Evolutionary conservation across 2,888 invertebrate species (phyloP).

Genomic region (Gastrophysa polygoni): DNA sequence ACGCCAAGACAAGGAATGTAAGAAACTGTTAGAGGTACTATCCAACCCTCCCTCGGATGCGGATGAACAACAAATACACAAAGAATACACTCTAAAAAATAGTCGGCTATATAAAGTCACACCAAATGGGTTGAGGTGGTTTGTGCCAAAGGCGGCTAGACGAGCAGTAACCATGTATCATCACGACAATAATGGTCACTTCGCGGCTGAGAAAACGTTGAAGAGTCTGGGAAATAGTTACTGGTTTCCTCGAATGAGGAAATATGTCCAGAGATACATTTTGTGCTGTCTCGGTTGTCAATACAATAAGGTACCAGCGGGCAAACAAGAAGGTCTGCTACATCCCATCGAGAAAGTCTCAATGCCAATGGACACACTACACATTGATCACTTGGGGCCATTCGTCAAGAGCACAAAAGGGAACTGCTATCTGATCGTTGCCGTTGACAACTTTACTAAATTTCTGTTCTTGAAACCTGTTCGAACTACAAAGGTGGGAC

Average conservation of each 20-base stretch:
- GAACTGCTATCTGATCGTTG: slow-evolving; percentile 39
- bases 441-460: slow-evolving; percentile 47
- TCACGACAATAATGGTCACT: slow-evolving; percentile 48
- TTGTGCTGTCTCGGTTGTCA: slow-evolving; percentile 44
- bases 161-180: slow-evolving; percentile 32
- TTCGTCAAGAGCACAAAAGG: slow-evolving; percentile 37
- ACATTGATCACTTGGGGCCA: slow-evolving; percentile 43
- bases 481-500: slow-evolving; percentile 19
- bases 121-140: slow-evolving; percentile 25
- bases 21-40: slow-evolving; percentile 25
- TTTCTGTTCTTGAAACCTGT: slow-evolving; percentile 43
- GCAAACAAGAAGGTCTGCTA: slow-evolving; percentile 33
- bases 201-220: slow-evolving; percentile 38
- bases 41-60: slow-evolving; percentile 12
- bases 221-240: slow-evolving; percentile 40
- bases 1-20: slow-evolving; percentile 26
- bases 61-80: slow-evolving; percentile 24
- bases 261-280: slow-evolving; percentile 43
- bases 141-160: slow-evolving; percentile 27
- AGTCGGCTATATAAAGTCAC: slow-evolving; percentile 28
- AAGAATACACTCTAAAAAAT: slow-evolving; percentile 31
- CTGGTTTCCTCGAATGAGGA: slow-evolving; percentile 43
- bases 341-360: slow-evolving; percentile 32
- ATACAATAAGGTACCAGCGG: slow-evolving; percentile 45
- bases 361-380: slow-evolving; percentile 42